These are phyloP conservation scores for western clawed frog (Xenopus tropicalis) DNA, from an alignment of 2,113 vertebrate genomes.

Conservation along the genomic window UCB_Xtro_10.0 CM004447.2:105462501-105463000, in stretches of 20 bases:
- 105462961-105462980: too few relatives aligned
- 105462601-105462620: constrained; percentile 49
- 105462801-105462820: constrained; percentile 7
- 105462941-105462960: too few relatives aligned
- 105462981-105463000: too few relatives aligned
- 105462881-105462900: too few relatives aligned
- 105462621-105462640: constrained; percentile 52
- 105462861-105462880: too few relatives aligned
- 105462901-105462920: too few relatives aligned
- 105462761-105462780: constrained; percentile 54
- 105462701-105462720: constrained; percentile 48
- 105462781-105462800: constrained; percentile 50
- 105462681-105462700: constrained; percentile 52
- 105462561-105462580: constrained; percentile 40
- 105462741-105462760: constrained; percentile 44
- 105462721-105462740: constrained; percentile 46
- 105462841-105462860: too few relatives aligned
- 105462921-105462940: too few relatives aligned
- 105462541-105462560: constrained; percentile 15
- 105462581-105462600: constrained; percentile 53
- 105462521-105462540: too few relatives aligned
- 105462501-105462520: too few relatives aligned
- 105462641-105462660: constrained; percentile 45
- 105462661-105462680: constrained; percentile 43
- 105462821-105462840: not conserved